A percentile compares a stretch with the other conserved stretches of the same genome.
phyloP scores from a whole-genome alignment of 2,888 invertebrate species.

The Aspidapion aeneum region DNA sequence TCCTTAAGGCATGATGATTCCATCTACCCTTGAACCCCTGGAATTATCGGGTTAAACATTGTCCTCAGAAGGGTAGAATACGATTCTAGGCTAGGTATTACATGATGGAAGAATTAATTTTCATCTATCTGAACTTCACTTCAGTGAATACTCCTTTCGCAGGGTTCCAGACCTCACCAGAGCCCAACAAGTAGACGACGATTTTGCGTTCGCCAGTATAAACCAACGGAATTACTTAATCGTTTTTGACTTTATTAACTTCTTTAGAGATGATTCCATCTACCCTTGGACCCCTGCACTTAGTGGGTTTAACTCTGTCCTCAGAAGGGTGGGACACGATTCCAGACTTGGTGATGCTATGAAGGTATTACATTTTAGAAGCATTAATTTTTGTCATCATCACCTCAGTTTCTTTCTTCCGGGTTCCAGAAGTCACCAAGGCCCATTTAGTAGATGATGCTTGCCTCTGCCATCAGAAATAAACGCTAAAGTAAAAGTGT shows the following conservation, averaged over 20 bases:
- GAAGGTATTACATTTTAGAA: constrained; percentile 20
- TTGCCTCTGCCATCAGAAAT: constrained; percentile 59
- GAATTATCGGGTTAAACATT: constrained; percentile 37
- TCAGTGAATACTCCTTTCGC: constrained; percentile 47
- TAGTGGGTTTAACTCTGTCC: constrained; percentile 25
- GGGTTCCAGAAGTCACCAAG: constrained; percentile 62
- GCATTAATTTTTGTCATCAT: neutral
- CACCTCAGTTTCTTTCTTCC: constrained; percentile 44
- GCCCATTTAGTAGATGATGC: constrained; percentile 76
- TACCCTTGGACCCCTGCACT: constrained; percentile 69
- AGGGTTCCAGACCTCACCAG: constrained; percentile 63
- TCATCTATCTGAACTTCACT: constrained; percentile 46
- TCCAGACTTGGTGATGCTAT: constrained; percentile 21
- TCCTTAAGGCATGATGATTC: constrained; percentile 65
- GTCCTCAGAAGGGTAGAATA: constrained; percentile 25
- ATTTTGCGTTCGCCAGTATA: constrained; percentile 60
- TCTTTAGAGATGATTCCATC: constrained; percentile 65
- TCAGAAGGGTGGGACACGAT: constrained; percentile 24
- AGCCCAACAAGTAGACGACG: constrained; percentile 73
- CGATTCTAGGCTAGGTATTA: constrained; percentile 20
- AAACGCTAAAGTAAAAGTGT: constrained; percentile 51
- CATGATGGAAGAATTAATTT: constrained; percentile 61
- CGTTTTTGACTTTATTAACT: constrained; percentile 62
- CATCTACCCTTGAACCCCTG: constrained; percentile 73
- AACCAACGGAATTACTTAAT: constrained; percentile 51